These are phyloP conservation scores for Apis dorsata DNA, from an alignment of 1,140 invertebrate species.

Conservation along the genomic window DNA sequence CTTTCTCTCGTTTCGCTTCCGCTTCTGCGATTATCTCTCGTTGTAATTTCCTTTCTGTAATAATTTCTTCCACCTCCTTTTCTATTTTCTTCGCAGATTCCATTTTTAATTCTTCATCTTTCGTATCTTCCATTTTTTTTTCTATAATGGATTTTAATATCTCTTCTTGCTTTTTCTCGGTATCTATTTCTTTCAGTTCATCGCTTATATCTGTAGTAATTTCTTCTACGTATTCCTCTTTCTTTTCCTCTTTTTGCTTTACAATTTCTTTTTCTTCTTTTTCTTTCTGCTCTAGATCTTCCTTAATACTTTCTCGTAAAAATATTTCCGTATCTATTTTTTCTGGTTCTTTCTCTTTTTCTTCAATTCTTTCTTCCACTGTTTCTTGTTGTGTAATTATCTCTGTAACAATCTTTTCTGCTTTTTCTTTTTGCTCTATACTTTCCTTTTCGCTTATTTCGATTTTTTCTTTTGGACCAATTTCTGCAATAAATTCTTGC, in stretches of 20 bases:
- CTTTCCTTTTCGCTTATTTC: neutral
- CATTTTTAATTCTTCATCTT: neutral
- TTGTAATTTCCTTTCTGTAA: neutral
- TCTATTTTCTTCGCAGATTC: neutral
- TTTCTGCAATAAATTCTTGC: neutral
- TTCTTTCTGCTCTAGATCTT: neutral
- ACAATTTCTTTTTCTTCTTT: neutral
- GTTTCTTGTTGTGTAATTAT: neutral
- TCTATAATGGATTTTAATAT: neutral
- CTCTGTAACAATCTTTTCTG: neutral
- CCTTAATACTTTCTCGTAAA: neutral
- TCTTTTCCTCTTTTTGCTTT: no score
- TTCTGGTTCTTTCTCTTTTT: neutral
- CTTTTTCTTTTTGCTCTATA: neutral
- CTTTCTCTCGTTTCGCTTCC: neutral
- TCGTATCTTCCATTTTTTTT: neutral
- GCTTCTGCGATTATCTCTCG: neutral
- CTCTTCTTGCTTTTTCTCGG: conserved; percentile 6
- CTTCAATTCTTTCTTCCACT: neutral
- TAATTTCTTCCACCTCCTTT: no score
- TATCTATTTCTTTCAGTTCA: neutral
- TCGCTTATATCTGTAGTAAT: fast-evolving
- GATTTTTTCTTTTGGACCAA: neutral
- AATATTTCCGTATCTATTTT: neutral
- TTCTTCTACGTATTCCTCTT: neutral